Evolutionary conservation across 2,888 invertebrate genomes (phyloP), one percentile per base, ranked within the genome.

Genomic region (Tipula lateralis): DNA sequence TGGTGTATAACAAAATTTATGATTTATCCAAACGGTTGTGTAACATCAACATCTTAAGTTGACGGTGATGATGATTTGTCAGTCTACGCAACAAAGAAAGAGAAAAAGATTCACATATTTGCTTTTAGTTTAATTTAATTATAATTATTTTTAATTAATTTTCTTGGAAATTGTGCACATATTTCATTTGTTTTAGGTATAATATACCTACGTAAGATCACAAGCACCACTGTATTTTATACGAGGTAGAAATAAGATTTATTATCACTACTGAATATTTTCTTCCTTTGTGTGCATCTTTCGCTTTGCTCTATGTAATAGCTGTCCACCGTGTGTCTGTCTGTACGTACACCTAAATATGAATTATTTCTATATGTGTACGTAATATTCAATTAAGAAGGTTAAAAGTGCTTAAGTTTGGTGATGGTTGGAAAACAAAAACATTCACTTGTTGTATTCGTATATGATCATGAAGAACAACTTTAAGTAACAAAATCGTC

Each of bases 101-200:
- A 24, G 66, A 66, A 66, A 66, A 66, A 66, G 66, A 19, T 66
- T 66, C 66, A 66, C 66, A 66, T 66, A 66, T 66, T 66, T 66
- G 24, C 24, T 66, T 66, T 66, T 66, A 66, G 24, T 24, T 66
- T 24, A 66, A 66, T 19, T 66, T 66, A 66, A 66, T 66, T 66
- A 19, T 24, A 66, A 66, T 66, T 66, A 66, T 66, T 66, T 66
- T 66, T 66, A 66, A 66, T 66, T 66, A 66, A 66, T 66, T 66
- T 66, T 66, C 66, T 66, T 66, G 24, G 66, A 66, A 66, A 24
- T 24, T 24, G 9, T 66, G 9, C 66, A 66, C 66, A 66, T 66
- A 66, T 66, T 9, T 24, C 24, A 66, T 66, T 66, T 16, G 16
- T 16, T 36, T 44, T n/a, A 44, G 44, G 13, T 44, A 44, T 44